Conservation (phyloP, 2,113 vertebrate genomes). For the Heterochromis multidens region DNA sequence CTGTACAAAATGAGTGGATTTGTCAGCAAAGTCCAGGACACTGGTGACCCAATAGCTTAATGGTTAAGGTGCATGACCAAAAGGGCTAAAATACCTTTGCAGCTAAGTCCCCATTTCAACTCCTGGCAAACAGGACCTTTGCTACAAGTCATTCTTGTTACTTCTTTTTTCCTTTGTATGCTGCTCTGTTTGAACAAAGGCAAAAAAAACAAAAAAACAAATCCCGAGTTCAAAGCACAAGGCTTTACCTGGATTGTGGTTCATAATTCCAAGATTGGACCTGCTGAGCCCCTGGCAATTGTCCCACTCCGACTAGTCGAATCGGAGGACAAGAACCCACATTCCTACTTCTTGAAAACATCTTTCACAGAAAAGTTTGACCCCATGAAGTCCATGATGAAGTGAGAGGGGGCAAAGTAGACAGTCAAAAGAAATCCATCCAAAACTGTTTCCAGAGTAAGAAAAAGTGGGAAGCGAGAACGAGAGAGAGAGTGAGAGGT, state of each 20-base stretch:
- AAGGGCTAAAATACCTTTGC: background rate
- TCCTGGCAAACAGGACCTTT: background rate
- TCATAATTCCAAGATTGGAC: slow-evolving; percentile 48
- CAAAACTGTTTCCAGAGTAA: background rate
- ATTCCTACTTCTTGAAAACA: slow-evolving; percentile 41
- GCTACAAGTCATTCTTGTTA: background rate
- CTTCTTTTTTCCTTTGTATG: fast-evolving
- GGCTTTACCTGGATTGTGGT: slow-evolving; percentile 57
- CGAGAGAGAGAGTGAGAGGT: slow-evolving; percentile 2
- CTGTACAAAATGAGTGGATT: background rate
- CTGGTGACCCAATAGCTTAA: background rate
- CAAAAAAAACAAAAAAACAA: background rate
- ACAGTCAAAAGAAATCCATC: background rate
- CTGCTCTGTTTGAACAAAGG: background rate
- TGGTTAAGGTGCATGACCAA: background rate
- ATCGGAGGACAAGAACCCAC: slow-evolving; percentile 1
- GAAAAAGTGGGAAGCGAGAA: background rate
- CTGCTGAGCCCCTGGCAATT: background rate
- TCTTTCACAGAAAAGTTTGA: slow-evolving; percentile 15
- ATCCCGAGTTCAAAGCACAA: background rate
- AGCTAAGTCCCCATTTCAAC: background rate
- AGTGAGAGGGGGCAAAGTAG: background rate
- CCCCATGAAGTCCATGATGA: slow-evolving; percentile 41
- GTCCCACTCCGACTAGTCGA: slow-evolving; percentile 23
- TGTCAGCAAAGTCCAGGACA: background rate